Evolutionary conservation across 2,888 invertebrate genomes (phyloP), one percentile per base, ranked within the genome.

Genomic region (Drosophila mayaguana): DNA sequence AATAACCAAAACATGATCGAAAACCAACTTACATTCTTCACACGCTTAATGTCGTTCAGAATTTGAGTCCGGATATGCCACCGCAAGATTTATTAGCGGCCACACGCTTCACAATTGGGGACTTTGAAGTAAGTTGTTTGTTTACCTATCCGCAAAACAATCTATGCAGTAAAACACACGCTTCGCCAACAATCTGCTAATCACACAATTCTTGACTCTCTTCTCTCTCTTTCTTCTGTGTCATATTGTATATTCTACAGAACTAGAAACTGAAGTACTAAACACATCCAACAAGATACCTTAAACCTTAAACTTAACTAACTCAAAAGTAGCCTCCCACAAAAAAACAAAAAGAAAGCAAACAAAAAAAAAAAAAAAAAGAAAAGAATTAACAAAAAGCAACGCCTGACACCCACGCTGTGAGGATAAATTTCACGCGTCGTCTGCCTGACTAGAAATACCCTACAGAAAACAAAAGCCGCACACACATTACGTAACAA

Each of bases 71-170:
- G 89, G 94, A 94, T 91, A 94, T 95, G 89, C 95, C 94, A 66
- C 95, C 95, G 83, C 94, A 94, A 91, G 93, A 95, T 76, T 93
- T 92, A 88, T 90, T 93, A 85, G 92, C 93, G 89, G 93, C 93
- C 83, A 95, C 95, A 90, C 94, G 93, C 91, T 96, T 96, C 94
- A 96, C 95, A 92, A 96, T 96, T 90, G 96, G 96, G 90, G 96
- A 96, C 93, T 96, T 95, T 93, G 96, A 96, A 93, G 96, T 96
- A 94, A 95, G 95, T 94, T 91, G 67, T 67, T 65, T 63, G 78
- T 78, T 78, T 76, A 80, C 71, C 77, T 59, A 38, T 20, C 32
- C 42, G 55, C n/a, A 20, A 25, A 48, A 11, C 25, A 56, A 20
- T 25, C 50, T 62, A 32, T 50, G 14, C 32, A 34, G 50, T 34